These are phyloP conservation scores for Pseudomyrmex dendroicus DNA, from an alignment of 1,140 invertebrate species.

Conservation along the genomic window DNA sequence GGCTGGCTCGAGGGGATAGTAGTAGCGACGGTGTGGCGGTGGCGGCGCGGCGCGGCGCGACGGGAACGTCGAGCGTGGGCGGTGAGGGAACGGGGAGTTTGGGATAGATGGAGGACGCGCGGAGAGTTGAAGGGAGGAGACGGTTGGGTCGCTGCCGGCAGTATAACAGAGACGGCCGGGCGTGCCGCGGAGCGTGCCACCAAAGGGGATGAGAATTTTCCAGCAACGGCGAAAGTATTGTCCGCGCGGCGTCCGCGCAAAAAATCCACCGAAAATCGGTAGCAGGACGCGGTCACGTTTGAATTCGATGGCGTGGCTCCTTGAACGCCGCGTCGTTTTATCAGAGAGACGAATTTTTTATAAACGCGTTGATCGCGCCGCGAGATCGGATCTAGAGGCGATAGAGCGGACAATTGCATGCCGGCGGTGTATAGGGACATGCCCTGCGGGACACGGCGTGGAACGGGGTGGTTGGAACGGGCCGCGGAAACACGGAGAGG, in stretches of 20 bases:
- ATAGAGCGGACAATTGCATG: constrained; percentile 76
- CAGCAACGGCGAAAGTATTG: constrained; percentile 79
- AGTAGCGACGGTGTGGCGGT: constrained; percentile 62
- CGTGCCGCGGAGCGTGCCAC: constrained; percentile 85
- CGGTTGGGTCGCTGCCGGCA: constrained; percentile 81
- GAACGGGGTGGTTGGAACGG: constrained; percentile 84
- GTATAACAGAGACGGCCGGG: constrained; percentile 85
- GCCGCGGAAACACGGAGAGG: constrained; percentile 85
- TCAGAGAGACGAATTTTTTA: constrained; percentile 79
- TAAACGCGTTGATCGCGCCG: fast-evolving
- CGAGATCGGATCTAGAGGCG: constrained; percentile 22
- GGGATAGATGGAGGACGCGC: constrained; percentile 60
- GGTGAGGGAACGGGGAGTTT: constrained; percentile 61
- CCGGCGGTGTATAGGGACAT: constrained; percentile 81
- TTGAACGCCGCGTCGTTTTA: background rate
- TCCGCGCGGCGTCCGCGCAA: constrained; percentile 60
- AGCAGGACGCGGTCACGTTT: background rate
- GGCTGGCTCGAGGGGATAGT: constrained; percentile 61
- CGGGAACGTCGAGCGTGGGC: constrained; percentile 52
- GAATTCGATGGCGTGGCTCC: background rate
- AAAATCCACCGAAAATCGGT: constrained; percentile 68
- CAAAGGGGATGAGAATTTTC: constrained; percentile 84
- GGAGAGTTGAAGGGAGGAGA: constrained; percentile 64
- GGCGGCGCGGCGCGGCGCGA: constrained; percentile 47
- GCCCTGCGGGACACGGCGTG: constrained; percentile 84